Evolutionary conservation across 2,797 vertebrate species (phyloP), one percentile per base, ranked within the genome.

Genomic region (Cuculus canorus): DNA sequence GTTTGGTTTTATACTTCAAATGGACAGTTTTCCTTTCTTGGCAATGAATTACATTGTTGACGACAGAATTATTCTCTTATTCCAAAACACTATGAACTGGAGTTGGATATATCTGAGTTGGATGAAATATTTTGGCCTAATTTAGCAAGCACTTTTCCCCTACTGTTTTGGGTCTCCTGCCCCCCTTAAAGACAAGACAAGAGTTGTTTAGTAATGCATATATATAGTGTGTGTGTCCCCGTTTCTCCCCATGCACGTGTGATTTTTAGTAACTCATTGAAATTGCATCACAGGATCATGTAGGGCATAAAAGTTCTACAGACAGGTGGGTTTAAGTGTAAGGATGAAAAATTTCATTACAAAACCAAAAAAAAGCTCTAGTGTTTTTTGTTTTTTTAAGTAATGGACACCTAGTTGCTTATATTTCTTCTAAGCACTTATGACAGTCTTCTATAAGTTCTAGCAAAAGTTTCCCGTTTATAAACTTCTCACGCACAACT

Each of bases 31-130:
- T 25, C 45, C 35, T 48, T 47, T 61, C 54, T 10, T 60, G 90
- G 90, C 82, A 97, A 85, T 56, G 47, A 93, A 79, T 50, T 54
- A 39, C 32, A 48, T 9, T 53, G 23, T 2, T 54, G 39, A 83
- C 88, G 52, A 69, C 37, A 71, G n/a, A 88, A 88, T 39, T 48
- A 64, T 4, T 61, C 37, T 17, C 41, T 71, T 50, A 90, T 79
- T 86, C 54, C 30, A 84, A 61, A 96, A 91, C 57, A 95, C 76
- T 85, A 88, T 7, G 70, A 95, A 95, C 93, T 96, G 96, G 97
- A 98, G 95, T 93, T 96, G 96, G 97, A 98, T 97, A 97, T 96
- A 96, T 96, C 88, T 92, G 90, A 95, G 79, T 69, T 37, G 52
- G 76, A 83, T 91, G 15, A 91, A 94, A 82, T 76, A 61, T 50